phyloP scores from a whole-genome alignment of 2,888 invertebrate genomes.

The Serrognathus titanus region DNA sequence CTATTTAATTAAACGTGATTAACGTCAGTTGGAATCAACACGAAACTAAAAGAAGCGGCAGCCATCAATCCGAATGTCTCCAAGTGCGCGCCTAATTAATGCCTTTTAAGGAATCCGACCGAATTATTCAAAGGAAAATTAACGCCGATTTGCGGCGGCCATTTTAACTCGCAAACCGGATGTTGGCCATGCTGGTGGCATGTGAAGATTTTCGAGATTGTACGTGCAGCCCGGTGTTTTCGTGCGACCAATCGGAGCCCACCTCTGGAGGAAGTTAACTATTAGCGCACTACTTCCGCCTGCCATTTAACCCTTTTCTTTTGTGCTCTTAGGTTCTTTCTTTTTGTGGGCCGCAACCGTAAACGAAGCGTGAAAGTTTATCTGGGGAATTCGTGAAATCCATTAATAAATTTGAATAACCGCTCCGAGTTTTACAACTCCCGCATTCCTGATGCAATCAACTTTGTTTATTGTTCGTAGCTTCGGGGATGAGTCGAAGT shows the following conservation, averaged over 20 bases:
- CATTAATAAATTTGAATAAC: no score
- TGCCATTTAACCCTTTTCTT: background rate
- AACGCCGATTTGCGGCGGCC: background rate
- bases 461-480: no score
- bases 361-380: no score
- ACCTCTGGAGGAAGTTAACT: background rate
- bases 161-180: constrained; percentile 1
- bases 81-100: no score
- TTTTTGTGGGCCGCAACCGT: no score
- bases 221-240: background rate
- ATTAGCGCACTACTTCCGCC: constrained; percentile 1
- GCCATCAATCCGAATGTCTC: no score
- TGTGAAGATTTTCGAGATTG: background rate
- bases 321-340: no score
- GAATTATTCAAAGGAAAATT: constrained; percentile 1
- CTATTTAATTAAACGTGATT: background rate
- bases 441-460: no score
- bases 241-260: background rate
- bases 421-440: no score
- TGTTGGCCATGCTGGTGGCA: background rate
- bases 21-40: background rate
- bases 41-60: background rate
- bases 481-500: no score
- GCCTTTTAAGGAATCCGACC: background rate
- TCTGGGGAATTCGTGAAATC: no score